Evolutionary conservation across 1,140 invertebrate species (phyloP), one percentile per base, ranked within the genome.

Genomic region (Zaprionus ornatus): DNA sequence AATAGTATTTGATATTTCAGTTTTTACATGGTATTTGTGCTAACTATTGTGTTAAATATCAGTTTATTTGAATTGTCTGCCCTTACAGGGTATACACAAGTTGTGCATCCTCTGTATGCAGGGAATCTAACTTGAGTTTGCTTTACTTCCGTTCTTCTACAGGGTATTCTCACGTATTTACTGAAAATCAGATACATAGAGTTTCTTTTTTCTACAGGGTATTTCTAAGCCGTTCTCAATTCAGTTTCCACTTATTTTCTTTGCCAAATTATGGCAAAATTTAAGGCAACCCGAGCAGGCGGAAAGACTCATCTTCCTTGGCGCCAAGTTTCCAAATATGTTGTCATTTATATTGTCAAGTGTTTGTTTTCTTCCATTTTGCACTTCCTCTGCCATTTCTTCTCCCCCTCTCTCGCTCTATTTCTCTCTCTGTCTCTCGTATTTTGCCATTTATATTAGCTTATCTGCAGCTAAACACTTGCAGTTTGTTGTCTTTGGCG

Each of bases 401-500:
- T n/a, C 37, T 25, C n/a, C 27, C 17, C 5, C 17, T 42, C 23
- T 40, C 15, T 35, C 32, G 27, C 4, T 55, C 52, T 27, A 5
- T 55, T 3, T 29, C 13, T 15, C 23, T 9, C 6, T n/a, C 5
- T 15, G 12, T 55, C 25, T 2, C 52, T 57, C 23, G 55, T n/a
- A 45, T 56, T 50, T 56, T 21, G 15, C 19, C 52, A 21, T 37
- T 63, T 56, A 42, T 42, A 54, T 64, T 71, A 52, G 66, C 67
- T 63, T 63, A 63, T 63, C 40, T 57, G 35, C 13, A 48, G 27
- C 56, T 68, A 19, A 37, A 59, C 40, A 68, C n/a, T 57, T 37
- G 54, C 69, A 50, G 25, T 60, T 68, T 35, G 37, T 72, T 67
- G 64, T 19, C 27, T 12, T 12, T 60, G 37, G 48, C 57, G 48